Evolutionary conservation across 2,888 invertebrate genomes (phyloP).

Genomic region (Tuta absoluta): DNA sequence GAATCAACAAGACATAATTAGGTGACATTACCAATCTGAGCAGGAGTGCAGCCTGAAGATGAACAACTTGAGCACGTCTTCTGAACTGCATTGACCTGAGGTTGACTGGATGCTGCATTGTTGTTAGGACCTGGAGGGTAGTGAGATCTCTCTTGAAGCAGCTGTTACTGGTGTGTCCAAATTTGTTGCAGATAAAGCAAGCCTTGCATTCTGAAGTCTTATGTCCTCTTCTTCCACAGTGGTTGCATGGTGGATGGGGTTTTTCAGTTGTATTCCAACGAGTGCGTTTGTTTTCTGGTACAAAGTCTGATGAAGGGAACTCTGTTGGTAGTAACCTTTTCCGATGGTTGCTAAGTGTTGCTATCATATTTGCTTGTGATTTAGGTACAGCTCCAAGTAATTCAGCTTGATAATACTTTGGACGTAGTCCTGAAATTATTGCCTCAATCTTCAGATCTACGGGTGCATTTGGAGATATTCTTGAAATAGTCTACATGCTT

Average conservation of each 20-base stretch:
- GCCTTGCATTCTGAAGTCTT: too few relatives aligned
- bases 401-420: constrained; percentile 24
- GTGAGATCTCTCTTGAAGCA: too few relatives aligned
- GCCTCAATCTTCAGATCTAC: constrained; percentile 11
- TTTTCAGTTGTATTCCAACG: too few relatives aligned
- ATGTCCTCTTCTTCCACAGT: too few relatives aligned
- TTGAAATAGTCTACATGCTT: constrained; percentile 20
- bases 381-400: constrained; percentile 22
- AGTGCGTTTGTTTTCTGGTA: background rate
- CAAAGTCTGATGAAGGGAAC: too few relatives aligned
- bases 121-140: too few relatives aligned
- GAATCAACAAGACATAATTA: constrained; percentile 1
- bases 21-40: background rate
- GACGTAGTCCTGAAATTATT: constrained; percentile 24
- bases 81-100: too few relatives aligned
- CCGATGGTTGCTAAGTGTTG: constrained; percentile 15
- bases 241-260: too few relatives aligned
- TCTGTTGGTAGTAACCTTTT: background rate
- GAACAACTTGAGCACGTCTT: too few relatives aligned
- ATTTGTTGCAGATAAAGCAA: too few relatives aligned
- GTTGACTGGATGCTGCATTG: too few relatives aligned
- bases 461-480: constrained; percentile 4
- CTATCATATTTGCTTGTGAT: constrained; percentile 21
- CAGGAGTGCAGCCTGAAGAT: background rate
- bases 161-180: too few relatives aligned